Percentiles rank a stretch among this genome's conserved stretches.
Conservation (phyloP, 2,113 vertebrate species). For the Monopterus albus region DNA sequence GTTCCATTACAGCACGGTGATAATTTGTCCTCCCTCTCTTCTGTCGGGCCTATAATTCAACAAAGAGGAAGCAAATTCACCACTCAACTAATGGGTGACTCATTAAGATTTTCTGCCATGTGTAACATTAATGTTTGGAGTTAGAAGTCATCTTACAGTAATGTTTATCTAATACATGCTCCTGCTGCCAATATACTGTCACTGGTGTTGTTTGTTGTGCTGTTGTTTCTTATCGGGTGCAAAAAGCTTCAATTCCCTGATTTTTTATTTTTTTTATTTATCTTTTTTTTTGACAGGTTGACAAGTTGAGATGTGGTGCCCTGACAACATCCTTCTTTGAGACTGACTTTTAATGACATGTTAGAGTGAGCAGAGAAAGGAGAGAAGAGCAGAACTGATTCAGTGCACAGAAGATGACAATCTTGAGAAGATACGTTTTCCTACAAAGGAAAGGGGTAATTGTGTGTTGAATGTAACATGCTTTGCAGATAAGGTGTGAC, state of each 20-base stretch:
- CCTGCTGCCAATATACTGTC: constrained; percentile 4
- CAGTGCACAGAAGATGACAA: constrained; percentile 18
- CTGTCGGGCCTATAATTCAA: constrained; percentile 32
- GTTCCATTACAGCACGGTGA: constrained; percentile 17
- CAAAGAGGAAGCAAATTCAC: constrained; percentile 37
- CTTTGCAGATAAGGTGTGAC: background rate
- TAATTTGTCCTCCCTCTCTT: constrained; percentile 22
- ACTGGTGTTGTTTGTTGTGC: background rate
- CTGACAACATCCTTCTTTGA: constrained; percentile 33
- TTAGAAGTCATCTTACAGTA: constrained; percentile 28
- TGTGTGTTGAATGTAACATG: constrained; percentile 3
- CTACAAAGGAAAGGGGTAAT: constrained; percentile 4
- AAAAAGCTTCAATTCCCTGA: constrained; percentile 31
- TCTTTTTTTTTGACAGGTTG: constrained; percentile 18
- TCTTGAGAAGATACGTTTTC: constrained; percentile 21
- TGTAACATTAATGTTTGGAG: constrained; percentile 31
- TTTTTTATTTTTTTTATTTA: background rate
- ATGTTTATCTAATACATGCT: constrained; percentile 33
- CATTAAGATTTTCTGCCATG: constrained; percentile 33
- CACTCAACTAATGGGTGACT: constrained; percentile 32
- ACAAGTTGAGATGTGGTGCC: constrained; percentile 18
- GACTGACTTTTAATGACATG: constrained; percentile 22
- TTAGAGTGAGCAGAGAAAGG: constrained; percentile 1
- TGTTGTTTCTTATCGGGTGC: constrained; percentile 13
- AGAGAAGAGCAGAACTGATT: constrained; percentile 35